Base-by-base conservation (phyloP, 2,888 invertebrate genomes). In the Mimumesa dahlbomi region DNA sequence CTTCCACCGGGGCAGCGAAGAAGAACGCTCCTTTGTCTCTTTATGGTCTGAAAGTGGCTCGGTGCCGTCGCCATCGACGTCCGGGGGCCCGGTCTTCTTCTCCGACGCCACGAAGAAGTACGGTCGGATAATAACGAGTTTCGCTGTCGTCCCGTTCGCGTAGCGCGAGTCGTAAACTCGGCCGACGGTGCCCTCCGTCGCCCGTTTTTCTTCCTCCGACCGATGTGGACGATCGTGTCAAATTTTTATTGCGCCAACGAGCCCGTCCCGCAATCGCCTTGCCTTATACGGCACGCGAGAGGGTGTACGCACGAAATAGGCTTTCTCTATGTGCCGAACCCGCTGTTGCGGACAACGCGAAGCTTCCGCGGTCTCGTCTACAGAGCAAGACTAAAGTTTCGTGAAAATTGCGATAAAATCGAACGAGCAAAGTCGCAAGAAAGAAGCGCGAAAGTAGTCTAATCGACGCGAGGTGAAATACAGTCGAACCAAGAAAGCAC, bases 41-140 rank as follows among this genome's bases (percentile, higher is more conserved):
- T 88, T 89, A 89, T 87, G 87, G 87, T 82, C 85, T 82, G 85
- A 87, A 89, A 89, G 88, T 88, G 88, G 86, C 79, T 81, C 83
- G 79, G 56, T 16, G 57, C 50, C 61, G 63, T 53, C 67, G 54
- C 62, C 57, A 25, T 66, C 56, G 57, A 63, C 54, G 46, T 59
- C 66, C 42, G 18, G 48, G 18, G 48, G 58, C 19, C 42, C 70
- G 66, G 68, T 76, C 74, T 72, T 79, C 74, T 68, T 70, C 73
- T 69, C 65, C 76, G 80, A 79, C 79, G 82, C 82, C 81, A 80
- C 80, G 84, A 85, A 85, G 83, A 87, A 85, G 85, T 83, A 84
- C 85, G 84, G 85, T 81, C 82, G 82, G 86, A 86, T 89, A 88
- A 88, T 88, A 87, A 88, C 88, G 85, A 88, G 88, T 86, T 85